A percentile compares a stretch with the other conserved stretches of the same genome.
These are phyloP conservation scores for Rhizomys pruinosus DNA, from an alignment of 2,113 vertebrate genomes.

Conservation along the genomic window DNA sequence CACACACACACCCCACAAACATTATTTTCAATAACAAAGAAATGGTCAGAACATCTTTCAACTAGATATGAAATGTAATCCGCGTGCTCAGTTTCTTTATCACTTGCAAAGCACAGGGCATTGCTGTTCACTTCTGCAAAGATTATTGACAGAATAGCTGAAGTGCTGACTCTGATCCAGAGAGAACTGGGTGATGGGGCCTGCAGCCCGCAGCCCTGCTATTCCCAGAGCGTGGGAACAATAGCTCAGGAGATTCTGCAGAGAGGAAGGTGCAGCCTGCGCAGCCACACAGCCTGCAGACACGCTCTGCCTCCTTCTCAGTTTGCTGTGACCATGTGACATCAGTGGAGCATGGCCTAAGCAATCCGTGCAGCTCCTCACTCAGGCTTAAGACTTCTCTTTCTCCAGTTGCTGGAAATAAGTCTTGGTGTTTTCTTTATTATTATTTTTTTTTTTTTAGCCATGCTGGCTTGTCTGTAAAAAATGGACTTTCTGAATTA, in stretches of 20 bases:
- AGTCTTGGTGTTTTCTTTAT: neutral
- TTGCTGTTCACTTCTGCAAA: neutral
- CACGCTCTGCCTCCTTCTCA: neutral
- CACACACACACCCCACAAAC: neutral
- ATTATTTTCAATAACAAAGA: neutral
- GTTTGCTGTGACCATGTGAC: neutral
- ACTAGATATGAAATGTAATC: neutral
- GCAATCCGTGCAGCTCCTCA: neutral
- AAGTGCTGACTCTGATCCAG: neutral
- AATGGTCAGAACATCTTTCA: neutral
- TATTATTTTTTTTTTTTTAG: neutral
- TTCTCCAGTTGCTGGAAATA: neutral
- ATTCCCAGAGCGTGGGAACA: neutral
- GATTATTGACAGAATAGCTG: neutral
- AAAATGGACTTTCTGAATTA: neutral
- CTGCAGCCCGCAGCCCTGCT: neutral
- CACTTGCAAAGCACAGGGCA: neutral
- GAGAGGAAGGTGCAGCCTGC: no score
- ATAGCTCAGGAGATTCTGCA: neutral
- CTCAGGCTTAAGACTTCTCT: neutral
- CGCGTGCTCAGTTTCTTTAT: neutral
- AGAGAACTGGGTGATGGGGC: neutral
- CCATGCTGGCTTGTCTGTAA: neutral
- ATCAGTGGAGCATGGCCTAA: neutral
- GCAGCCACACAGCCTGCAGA: neutral